A percentile compares a stretch with the other conserved stretches of the same genome.
Evolutionary conservation across 2,797 vertebrate genomes (phyloP).

Genomic region (Ambastaia sidthimunki): DNA sequence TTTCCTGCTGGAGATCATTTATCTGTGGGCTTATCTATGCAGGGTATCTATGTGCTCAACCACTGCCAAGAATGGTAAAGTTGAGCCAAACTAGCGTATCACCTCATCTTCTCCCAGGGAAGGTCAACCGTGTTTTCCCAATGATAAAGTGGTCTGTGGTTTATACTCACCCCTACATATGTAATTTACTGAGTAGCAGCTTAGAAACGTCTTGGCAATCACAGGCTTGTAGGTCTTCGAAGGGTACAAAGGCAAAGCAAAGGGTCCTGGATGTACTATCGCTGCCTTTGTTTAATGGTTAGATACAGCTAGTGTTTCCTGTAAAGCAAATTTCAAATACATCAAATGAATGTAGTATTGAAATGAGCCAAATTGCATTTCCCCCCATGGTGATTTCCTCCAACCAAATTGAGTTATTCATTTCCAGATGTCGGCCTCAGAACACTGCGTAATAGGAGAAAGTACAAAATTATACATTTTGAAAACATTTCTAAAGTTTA

Average conservation of each 20-base stretch:
- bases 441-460: slow-evolving; percentile 61
- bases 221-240: background rate
- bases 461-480: slow-evolving; percentile 63
- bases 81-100: slow-evolving; percentile 20
- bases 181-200: background rate
- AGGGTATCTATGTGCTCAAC: slow-evolving; percentile 6
- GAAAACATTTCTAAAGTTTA: slow-evolving; percentile 58
- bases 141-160: slow-evolving; percentile 25
- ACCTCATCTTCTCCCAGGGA: slow-evolving; percentile 7
- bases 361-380: slow-evolving; percentile 58
- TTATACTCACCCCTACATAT: slow-evolving; percentile 27
- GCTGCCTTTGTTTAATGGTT: slow-evolving; percentile 49
- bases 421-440: slow-evolving; percentile 4
- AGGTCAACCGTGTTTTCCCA: slow-evolving; percentile 44
- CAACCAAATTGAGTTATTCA: slow-evolving; percentile 63
- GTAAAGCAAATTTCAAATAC: slow-evolving; percentile 48
- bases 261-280: slow-evolving; percentile 3
- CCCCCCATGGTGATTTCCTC: slow-evolving; percentile 59
- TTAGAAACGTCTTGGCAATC: background rate
- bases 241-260: slow-evolving; percentile 3
- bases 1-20: slow-evolving; percentile 3
- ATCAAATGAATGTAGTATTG: slow-evolving; percentile 53
- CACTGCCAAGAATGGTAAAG: slow-evolving; percentile 20
- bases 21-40: slow-evolving; percentile 16
- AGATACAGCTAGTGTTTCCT: slow-evolving; percentile 45